Evolutionary conservation across 2,888 invertebrate species (phyloP), one percentile per base, ranked within the genome.

Genomic region (Cabera pusaria): DNA sequence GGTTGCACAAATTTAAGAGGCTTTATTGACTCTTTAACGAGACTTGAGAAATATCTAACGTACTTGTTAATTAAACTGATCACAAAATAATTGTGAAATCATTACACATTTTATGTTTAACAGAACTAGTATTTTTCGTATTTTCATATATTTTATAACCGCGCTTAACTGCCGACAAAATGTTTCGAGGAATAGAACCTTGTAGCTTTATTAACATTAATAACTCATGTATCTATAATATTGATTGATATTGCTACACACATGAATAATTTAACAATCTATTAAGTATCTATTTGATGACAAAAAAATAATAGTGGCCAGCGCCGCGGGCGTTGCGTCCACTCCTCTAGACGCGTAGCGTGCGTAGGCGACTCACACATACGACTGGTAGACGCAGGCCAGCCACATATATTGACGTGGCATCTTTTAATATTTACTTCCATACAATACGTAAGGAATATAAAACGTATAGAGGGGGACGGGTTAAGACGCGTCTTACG

Each of bases 191-290:
- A 25, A 29, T 5, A 12, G 11, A 45, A 62, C 59, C 64, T 69
- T 68, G 66, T 52, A 45, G 47, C 52, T 63, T 49, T 52, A 59
- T 59, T 57, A 61, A 62, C 45, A 59, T 42, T 57, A 52, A 62
- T 53, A 62, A 56, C 40, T 58, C 50, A 53, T 46, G 49, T 43
- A 49, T 52, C 24, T n/a, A n/a, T n/a, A 14, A 4, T 49, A 48
- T 55, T 63, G 59, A 67, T 68, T 63, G 57, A 64, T 65, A 61
- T 71, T 70, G 55, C 63, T 44, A 50, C 49, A 63, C 46, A 44
- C 49, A 56, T 59, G 60, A 61, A 70, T 68, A 59, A 49, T 55
- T 62, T 56, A 50, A 44, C 45, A 42, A 52, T 50, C 52, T 48
- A 41, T 48, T 46, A 42, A 27, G 23, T 39, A 8, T 28, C 25